These are phyloP conservation scores for Rhagologus leucostigma DNA, from an alignment of 2,113 vertebrate genomes.

Conservation along the genomic window DNA sequence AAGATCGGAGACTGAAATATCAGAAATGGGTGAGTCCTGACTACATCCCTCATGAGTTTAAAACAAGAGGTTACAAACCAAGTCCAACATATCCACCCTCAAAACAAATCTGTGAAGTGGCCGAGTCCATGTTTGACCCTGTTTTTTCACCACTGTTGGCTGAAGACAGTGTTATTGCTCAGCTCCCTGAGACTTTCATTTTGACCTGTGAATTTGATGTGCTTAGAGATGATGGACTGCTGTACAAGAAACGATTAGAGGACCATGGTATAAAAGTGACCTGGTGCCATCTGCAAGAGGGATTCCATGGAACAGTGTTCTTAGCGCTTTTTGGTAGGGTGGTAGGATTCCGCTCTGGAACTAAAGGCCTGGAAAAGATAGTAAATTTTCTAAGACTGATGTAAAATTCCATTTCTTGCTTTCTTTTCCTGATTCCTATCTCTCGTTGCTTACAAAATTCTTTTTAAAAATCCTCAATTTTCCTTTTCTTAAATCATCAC, in stretches of 20 bases:
- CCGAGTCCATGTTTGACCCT: rapidly evolving
- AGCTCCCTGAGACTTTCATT: conserved; percentile 65
- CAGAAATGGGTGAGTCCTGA: conserved; percentile 40
- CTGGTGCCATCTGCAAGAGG: conserved; percentile 76
- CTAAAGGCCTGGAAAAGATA: conserved; percentile 44
- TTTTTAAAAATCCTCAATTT: not conserved
- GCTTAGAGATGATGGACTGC: conserved; percentile 77
- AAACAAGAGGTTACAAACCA: conserved; percentile 7
- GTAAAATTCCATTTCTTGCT: not conserved
- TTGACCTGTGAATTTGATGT: conserved; percentile 75
- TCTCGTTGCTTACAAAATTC: not conserved
- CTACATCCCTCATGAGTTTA: conserved; percentile 56
- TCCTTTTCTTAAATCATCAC: not conserved
- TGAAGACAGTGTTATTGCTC: conserved; percentile 26
- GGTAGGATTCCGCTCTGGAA: conserved; percentile 60
- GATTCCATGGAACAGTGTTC: conserved; percentile 76
- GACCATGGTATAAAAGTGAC: conserved; percentile 72
- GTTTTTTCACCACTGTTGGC: conserved; percentile 6
- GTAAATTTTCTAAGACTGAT: conserved; percentile 64
- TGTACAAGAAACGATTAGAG: conserved; percentile 78
- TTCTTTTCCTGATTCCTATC: not conserved
- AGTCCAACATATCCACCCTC: not conserved
- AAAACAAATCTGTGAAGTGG: not conserved
- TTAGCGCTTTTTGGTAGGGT: not conserved
- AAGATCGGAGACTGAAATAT: conserved; percentile 60